Evolutionary conservation across 2,888 invertebrate genomes (phyloP).

Genomic region (Venusia cambrica): DNA sequence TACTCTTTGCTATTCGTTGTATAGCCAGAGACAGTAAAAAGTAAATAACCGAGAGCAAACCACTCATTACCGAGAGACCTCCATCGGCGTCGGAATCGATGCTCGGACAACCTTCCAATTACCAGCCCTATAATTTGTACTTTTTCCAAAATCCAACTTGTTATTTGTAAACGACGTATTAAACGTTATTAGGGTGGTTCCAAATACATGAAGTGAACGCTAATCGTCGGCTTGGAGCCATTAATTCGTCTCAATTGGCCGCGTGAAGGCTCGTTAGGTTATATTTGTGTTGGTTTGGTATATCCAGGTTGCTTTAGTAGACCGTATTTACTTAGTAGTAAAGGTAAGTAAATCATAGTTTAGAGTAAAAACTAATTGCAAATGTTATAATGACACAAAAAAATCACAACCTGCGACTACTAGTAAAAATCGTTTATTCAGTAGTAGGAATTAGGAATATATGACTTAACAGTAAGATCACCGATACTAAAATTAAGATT

Average conservation of each 20-base stretch:
- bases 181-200: conserved; percentile 31
- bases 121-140: conserved; percentile 21
- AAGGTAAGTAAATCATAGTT: too few relatives aligned
- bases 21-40: too few relatives aligned
- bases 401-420: too few relatives aligned
- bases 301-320: not conserved
- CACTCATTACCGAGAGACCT: conserved; percentile 6
- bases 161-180: conserved; percentile 34
- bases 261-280: conserved; percentile 22
- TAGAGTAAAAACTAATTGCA: too few relatives aligned
- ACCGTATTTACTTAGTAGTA: not conserved
- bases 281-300: conserved; percentile 5
- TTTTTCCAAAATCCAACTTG: conserved; percentile 27
- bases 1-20: too few relatives aligned
- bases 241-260: conserved; percentile 31
- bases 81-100: conserved; percentile 19
- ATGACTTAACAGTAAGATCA: too few relatives aligned
- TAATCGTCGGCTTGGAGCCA: conserved; percentile 29
- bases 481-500: too few relatives aligned
- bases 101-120: conserved; percentile 21
- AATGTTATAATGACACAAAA: too few relatives aligned
- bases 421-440: too few relatives aligned
- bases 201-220: conserved; percentile 31
- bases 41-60: conserved; percentile 2
- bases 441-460: too few relatives aligned